Evolutionary conservation across 2,888 invertebrate species (phyloP), one percentile per base, ranked within the genome.

Genomic region (Atrina japonica): DNA sequence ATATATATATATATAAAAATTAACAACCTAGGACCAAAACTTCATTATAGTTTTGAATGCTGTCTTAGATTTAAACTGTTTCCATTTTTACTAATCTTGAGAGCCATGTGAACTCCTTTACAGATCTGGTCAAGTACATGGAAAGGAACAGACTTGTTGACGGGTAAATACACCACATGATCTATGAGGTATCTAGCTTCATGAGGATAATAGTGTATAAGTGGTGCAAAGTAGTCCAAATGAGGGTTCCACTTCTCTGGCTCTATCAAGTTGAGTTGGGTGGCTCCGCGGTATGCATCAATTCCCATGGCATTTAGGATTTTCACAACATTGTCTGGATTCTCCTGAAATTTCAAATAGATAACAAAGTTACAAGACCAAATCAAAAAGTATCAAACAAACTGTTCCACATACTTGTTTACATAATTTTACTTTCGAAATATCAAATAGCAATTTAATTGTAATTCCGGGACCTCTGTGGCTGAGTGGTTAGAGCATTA

Each of bases 121-220:
- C 78, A 79, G 9, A 90, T 87, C 45, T 76, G 68, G 69, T 90
- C 87, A 16, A 91, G 80, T 5, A 78, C 80, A 43, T 86, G 78
- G 76, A 89, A 89, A 7, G 91, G 90, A 27, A 91, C 89, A 27
- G 77, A 80, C 67, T 89, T 90, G 76, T 88, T 86, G 30, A 91
- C 87, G 5, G 91, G 91, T 25, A 91, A 76, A 76, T 91, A 91
- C 30, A 91, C 81, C 7, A 90, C 87, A 70, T 91, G 89, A 60
- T 90, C 88, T 25, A 91, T 87, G 40, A 91, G 77, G 67, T 87
- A 89, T 49, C 88, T 83, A 6, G 90, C 90, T 66, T 89, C 88
- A 14, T 86, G 85, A 11, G 89, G 88, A 69, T 87, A 88, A 50
- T 70, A 75, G 3, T 60, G 68, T 58, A 75, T 78, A 21, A 74